Evolutionary conservation across 2,113 vertebrate species (phyloP).

Genomic region (Phaethon lepturus): DNA sequence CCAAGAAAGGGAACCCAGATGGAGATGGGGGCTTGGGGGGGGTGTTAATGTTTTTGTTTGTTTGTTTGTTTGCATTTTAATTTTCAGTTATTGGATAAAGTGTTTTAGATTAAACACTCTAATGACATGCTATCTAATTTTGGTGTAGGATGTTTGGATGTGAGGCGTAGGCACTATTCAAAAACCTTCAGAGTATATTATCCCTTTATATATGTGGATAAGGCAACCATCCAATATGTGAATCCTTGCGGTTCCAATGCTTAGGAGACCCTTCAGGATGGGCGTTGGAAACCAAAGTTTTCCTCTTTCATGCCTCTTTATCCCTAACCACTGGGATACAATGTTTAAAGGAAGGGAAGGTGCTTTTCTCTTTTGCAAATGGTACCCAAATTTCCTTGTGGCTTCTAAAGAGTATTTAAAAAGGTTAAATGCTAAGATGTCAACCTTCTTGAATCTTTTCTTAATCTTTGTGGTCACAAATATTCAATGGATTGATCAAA

Average conservation of each 20-base stretch:
- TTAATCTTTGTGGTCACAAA: not conserved
- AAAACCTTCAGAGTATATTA: not conserved
- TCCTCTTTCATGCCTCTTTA: not conserved
- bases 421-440: not conserved
- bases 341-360: not conserved
- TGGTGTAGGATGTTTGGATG: not conserved
- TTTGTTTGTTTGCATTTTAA: not conserved
- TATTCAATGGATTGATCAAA: not conserved
- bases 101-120: not conserved
- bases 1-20: not conserved
- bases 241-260: not conserved
- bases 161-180: not conserved
- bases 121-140: not conserved
- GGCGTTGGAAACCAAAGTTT: not conserved
- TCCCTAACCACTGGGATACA: not conserved
- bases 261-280: not conserved
- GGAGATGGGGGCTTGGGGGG: not conserved
- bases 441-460: not conserved
- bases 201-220: not conserved
- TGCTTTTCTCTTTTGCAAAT: not conserved
- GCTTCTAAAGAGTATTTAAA: not conserved
- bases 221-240: not conserved
- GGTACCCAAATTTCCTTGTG: not conserved
- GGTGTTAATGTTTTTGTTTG: no score
- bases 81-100: not conserved